Evolutionary conservation across 2,113 vertebrate genomes (phyloP).

Genomic region (Butorides virescens): DNA sequence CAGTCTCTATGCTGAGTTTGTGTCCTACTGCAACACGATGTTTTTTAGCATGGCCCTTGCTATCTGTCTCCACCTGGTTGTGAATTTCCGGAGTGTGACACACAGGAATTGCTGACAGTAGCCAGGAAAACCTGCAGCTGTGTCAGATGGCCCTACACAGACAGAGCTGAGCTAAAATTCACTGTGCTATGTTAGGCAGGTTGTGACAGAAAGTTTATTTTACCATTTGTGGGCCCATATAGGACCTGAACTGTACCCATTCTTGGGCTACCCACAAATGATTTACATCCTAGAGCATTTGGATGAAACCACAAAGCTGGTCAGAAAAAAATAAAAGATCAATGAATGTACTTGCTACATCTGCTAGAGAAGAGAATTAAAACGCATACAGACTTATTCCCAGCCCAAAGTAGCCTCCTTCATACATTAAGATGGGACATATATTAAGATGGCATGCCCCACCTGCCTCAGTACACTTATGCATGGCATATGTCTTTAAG

Average conservation of each 20-base stretch:
- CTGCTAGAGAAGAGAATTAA: neutral
- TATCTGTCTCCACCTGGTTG: neutral
- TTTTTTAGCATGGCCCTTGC: neutral
- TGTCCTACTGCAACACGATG: neutral
- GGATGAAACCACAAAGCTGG: neutral
- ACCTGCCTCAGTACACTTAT: neutral
- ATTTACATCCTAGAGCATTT: neutral
- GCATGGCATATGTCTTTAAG: neutral
- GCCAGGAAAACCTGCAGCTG: neutral
- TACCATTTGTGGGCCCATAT: neutral
- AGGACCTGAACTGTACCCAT: neutral
- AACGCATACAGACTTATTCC: neutral
- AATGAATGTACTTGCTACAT: neutral
- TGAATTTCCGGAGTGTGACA: neutral
- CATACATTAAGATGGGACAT: neutral
- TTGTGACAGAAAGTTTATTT: neutral
- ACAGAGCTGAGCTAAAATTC: neutral
- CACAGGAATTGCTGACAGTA: neutral
- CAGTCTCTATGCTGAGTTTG: neutral
- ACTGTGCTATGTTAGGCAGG: neutral
- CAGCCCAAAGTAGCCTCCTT: neutral
- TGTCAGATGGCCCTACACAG: neutral
- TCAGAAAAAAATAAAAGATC: neutral
- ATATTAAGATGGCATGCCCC: neutral
- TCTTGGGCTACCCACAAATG: neutral